These are phyloP conservation scores for Chrysaora quinquecirrha DNA, from an alignment of 30 jellyfish, hydroid and myxozoan genomes.

Conservation along the genomic window DNA sequence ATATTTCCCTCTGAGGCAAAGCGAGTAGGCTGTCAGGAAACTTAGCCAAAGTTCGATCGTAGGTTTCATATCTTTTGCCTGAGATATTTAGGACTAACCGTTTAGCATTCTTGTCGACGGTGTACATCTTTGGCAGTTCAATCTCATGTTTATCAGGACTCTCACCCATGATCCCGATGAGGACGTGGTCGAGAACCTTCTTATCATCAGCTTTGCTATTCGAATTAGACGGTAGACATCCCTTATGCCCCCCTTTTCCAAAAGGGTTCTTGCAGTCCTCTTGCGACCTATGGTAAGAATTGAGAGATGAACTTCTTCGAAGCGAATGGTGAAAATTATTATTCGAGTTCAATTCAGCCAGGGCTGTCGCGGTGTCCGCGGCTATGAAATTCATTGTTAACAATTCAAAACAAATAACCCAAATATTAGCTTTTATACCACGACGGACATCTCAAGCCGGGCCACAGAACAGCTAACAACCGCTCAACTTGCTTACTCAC, in stretches of 20 bases:
- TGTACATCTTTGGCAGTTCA: constrained; percentile 27
- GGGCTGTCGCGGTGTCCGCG: constrained; percentile 47
- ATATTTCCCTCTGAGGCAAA: constrained; percentile 84
- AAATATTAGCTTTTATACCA: neutral
- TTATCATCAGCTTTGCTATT: constrained; percentile 18
- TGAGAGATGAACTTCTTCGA: constrained; percentile 61
- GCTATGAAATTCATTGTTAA: constrained; percentile 53
- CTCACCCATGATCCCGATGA: constrained; percentile 81
- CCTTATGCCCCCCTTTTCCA: neutral
- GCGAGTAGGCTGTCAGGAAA: constrained; percentile 92
- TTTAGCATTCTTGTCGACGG: constrained; percentile 37
- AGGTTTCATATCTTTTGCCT: constrained; percentile 91
- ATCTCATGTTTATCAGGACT: constrained; percentile 13
- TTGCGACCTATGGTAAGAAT: constrained; percentile 49
- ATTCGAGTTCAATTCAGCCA: constrained; percentile 46
- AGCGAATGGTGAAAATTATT: constrained; percentile 46
- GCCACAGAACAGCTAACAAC: constrained; percentile 22
- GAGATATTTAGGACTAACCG: constrained; percentile 75
- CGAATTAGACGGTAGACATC: constrained; percentile 14
- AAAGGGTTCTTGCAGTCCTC: constrained; percentile 33
- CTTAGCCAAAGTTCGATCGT: constrained; percentile 83
- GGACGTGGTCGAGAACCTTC: constrained; percentile 40
- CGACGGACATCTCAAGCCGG: constrained; percentile 46
- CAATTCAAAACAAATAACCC: neutral
- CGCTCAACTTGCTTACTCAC: too few relatives aligned